phyloP scores from a whole-genome alignment of 1,140 invertebrate genomes.

The Pachypeltis micranthus region DNA sequence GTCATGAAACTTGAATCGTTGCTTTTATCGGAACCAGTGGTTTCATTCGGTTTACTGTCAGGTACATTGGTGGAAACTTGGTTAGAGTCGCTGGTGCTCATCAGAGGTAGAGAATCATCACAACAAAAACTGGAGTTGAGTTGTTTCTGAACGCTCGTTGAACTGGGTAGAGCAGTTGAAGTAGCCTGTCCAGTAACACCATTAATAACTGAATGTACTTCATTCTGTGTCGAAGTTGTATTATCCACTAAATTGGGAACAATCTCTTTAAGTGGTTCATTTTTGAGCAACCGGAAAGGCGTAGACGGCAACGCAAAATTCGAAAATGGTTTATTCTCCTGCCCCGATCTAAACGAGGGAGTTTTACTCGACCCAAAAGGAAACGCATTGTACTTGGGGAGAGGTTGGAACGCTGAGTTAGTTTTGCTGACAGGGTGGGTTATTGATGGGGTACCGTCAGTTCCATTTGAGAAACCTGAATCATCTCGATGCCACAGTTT shows the following conservation, averaged over 20 bases:
- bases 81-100: neutral
- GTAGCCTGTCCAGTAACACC: neutral
- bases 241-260: neutral
- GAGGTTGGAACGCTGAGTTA: neutral
- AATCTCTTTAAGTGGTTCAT: neutral
- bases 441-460: neutral
- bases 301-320: neutral
- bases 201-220: neutral
- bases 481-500: neutral
- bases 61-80: neutral
- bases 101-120: neutral
- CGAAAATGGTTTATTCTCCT: neutral
- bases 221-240: neutral
- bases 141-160: neutral
- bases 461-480: neutral
- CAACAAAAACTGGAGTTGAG: neutral
- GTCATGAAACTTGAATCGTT: conserved; percentile 14
- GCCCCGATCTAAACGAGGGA: neutral
- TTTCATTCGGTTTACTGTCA: neutral
- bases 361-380: neutral
- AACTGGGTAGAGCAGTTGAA: neutral
- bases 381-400: neutral
- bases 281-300: neutral
- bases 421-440: neutral
- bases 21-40: neutral